Evolutionary conservation across 2,888 invertebrate species (phyloP), one percentile per base, ranked within the genome.

Genomic region (Morpho helenor): DNA sequence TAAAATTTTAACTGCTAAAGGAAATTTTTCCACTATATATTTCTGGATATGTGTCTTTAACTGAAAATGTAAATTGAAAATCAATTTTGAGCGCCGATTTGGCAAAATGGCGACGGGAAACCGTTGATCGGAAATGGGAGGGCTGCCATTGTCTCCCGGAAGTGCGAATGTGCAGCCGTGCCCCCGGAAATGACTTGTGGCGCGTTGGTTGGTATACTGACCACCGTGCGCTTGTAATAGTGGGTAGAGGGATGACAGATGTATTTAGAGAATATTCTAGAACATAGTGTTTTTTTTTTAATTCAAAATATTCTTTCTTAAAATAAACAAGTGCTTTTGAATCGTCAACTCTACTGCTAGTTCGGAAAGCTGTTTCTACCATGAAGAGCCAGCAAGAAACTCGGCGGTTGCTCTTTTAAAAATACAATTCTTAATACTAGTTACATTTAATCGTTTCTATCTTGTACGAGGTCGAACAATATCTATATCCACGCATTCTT

Each of bases 61-160:
- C 8, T 41, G 52, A 54, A 54, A 54, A 42, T 42, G 42, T 48
- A 31, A 42, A 48, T 48, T 54, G 48, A 48, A 49, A 49, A 55
- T 55, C 55, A 55, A 55, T 55, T 55, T 49, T 22, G 49, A 44
- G 39, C 49, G 10, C 10, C 44, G 55, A 49, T 55, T 49, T 44
- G 31, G 49, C 55, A 49, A 55, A 55, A 49, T 55, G 55, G 43
- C 49, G 71, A 62, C 66, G 66, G 77, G 80, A 83, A 85, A 82
- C 79, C 80, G 79, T 72, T 72, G 77, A 81, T 82, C 83, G 86
- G 85, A 83, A 75, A 74, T 76, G 76, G 79, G 79, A 65, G 74
- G 79, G 79, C 67, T 70, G 77, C 79, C 80, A 82, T 88, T 88
- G 88, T 87, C 85, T 84, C 76, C 87, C 89, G 89, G 89, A 88